These are phyloP conservation scores for Todiramphus saurophagus DNA, from an alignment of 2,113 vertebrate genomes.

Conservation along the genomic window DNA sequence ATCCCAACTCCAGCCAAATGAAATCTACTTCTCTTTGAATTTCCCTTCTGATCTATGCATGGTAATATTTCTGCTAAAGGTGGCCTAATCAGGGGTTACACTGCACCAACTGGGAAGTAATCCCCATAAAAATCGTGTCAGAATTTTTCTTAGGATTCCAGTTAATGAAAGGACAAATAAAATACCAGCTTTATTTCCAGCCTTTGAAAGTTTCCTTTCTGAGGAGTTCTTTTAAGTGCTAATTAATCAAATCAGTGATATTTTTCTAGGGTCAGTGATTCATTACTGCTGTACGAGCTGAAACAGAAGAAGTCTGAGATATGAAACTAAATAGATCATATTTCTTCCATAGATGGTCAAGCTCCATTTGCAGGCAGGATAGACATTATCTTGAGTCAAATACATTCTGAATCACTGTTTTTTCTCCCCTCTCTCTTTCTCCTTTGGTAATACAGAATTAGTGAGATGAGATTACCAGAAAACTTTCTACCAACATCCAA, in stretches of 20 bases:
- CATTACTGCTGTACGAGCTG: conserved; percentile 10
- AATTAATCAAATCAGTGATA: conserved; percentile 68
- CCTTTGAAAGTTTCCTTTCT: conserved; percentile 44
- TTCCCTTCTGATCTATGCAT: background rate
- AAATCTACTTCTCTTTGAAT: background rate
- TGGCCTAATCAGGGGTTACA: background rate
- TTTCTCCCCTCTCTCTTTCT: background rate
- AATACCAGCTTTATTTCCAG: conserved; percentile 42
- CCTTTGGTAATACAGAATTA: background rate
- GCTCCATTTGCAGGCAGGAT: background rate
- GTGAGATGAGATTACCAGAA: background rate
- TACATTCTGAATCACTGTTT: background rate
- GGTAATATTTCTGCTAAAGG: background rate
- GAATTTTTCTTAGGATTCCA: background rate
- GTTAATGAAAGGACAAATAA: conserved; percentile 40
- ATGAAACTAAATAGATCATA: conserved; percentile 8
- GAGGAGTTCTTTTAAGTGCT: conserved; percentile 34
- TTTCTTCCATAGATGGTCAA: conserved; percentile 62
- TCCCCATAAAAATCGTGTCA: background rate
- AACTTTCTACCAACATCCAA: rapidly evolving
- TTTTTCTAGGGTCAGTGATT: conserved; percentile 60
- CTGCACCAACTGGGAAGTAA: background rate
- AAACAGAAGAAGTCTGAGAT: conserved; percentile 16
- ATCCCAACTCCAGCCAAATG: background rate
- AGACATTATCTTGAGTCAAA: background rate